Base-by-base conservation (phyloP, 2,113 vertebrate genomes). In the Ceratotherium simum region DNA sequence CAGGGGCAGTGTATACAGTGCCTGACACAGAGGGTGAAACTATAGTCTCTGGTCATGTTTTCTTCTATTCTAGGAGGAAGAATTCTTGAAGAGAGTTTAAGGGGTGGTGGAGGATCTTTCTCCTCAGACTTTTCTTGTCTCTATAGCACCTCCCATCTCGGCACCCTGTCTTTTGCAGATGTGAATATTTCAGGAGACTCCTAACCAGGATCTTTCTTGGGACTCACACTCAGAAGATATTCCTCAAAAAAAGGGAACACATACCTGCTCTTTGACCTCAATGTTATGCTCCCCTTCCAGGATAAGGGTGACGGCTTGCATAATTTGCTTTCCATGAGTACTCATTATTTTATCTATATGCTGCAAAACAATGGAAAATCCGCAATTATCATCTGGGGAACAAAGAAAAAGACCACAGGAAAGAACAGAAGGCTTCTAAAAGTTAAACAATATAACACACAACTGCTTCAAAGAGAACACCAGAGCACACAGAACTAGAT, bases 281-380 rank as follows among this genome's bases (percentile, higher is more conserved):
- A 99, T 99, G 89, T 99, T 99, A 98, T 99, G 99, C 95, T 99
- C 99, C 51, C 99, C 99, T 98, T 99, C 99, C 97, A 99, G 99
- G 98, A 99, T 99, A 92, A 99, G 99, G n/a, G 99, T 99, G 98
- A 99, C 99, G 1, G 99, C 99, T 98, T 99, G 99, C 99, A 99
- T 99, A 98, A 99, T 99, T 98, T 99, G 99, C 98, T 99, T 99
- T 96, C 99, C 99, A 18, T 99, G 99, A 87, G 99, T 99, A 96
- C 99, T 99, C 99, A 99, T 99, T 98, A 99, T 99, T 98, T 99
- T 99, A 98, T 99, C 99, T 98, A 99, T 99, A 98, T 99, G 99
- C 99, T 99, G 99, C 23, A 98, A 98, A 98, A 98, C 93, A 99
- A 99, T 13, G 64, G 91, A 9, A 93, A 98, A 97, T 12, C 82